Evolutionary conservation across 2,113 vertebrate species (phyloP), one percentile per base, ranked within the genome.

Genomic region (Vicugna pacos): DNA sequence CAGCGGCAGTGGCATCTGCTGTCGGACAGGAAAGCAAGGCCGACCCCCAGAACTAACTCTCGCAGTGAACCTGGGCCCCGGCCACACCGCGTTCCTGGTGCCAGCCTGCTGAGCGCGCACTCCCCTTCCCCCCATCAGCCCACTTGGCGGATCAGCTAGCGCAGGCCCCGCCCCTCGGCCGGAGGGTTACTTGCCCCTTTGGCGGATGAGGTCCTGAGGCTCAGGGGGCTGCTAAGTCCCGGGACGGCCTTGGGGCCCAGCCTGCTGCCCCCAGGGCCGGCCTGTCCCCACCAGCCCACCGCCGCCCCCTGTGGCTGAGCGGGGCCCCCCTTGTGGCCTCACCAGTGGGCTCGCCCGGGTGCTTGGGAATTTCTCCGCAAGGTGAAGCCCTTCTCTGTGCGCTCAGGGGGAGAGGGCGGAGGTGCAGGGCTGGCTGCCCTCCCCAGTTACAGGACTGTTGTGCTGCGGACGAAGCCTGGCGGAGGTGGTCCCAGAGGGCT

Each of bases 321-420:
- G 3, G 5, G 30, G 17, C 7, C 8, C 28, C 14, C 56, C 11
- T 65, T 3, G 1, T 0, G 1, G 30, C 46, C 17, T 0, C 0
- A 0, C 15, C 35, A 28, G 20, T 1, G 8, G 2, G 46, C 46
- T 17, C 0, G 0, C 8, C n/a, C 2, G 6, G 38, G 30, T 8
- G 8, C 16, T 17, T 1, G 0, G 19, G 1, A 0, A 2, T 11
- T 30, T 42, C 28, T 62, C 84, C 12, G 50, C 76, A 11, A 7
- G 24, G 19, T 15, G 3, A 2, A 6, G 5, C 15, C 48, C 38
- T 75, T 11, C 30, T 4, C 26, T 3, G 30, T 30, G 56, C 7
- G 30, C 28, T 15, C 1, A 2, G 1, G 30, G 26, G 26, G n/a
- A 24, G 20, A 0, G 9, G n/a, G 5, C 0, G 35, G 30, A 28